Base-by-base conservation (phyloP, 2,888 invertebrate genomes). In the Dryocosmus kuriphilus region DNA sequence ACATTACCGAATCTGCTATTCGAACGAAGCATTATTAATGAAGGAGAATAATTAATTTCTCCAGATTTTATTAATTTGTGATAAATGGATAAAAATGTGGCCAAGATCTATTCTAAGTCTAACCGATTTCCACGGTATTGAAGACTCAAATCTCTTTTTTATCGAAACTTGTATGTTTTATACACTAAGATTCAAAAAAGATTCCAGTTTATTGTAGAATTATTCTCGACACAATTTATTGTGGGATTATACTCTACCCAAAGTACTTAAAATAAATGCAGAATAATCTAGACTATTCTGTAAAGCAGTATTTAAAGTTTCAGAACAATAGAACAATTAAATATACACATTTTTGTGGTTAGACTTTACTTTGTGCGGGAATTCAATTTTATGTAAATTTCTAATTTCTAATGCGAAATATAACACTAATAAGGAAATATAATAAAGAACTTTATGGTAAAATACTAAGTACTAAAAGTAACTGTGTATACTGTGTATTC, bases 121-220 rank as follows among this genome's bases (percentile, higher is more conserved):
- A 27, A 67, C 19, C 41, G 19, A 67, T 41, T 67, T 67, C 41
- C 46, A 38, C 46, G 19, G 16, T 19, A 7, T 2, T 24, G 8
- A 46, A 16, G 24, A 41, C 24, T n/a, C 14, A 27, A 71, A 67
- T 30, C 16, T 9, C 27, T 55, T 27, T 46, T 27, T 32, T n/a
- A 51, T 46, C 1, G 51, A 71, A 19, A 51, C 11, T 30, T 51
- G 46, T 30, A n/a, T 51, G 46, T 71, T 51, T 71, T n/a, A 51
- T 71, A 30, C 9, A 51, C 9, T 51, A 8, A 19, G 67, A 35
- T 65, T 41, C 38, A 38, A 65, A 65, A 22, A 65, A 67, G 19
- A 51, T 71, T 71, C 41, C 22, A 41, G 38, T 71, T 71, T 51
- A 51, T 46, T 51, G 51, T 30, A 19, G n/a, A 51, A 71, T 71